A percentile compares a stretch with the other conserved stretches of the same genome.
Evolutionary conservation across 2,113 vertebrate genomes (phyloP).

Genomic region (Pandion haliaetus): DNA sequence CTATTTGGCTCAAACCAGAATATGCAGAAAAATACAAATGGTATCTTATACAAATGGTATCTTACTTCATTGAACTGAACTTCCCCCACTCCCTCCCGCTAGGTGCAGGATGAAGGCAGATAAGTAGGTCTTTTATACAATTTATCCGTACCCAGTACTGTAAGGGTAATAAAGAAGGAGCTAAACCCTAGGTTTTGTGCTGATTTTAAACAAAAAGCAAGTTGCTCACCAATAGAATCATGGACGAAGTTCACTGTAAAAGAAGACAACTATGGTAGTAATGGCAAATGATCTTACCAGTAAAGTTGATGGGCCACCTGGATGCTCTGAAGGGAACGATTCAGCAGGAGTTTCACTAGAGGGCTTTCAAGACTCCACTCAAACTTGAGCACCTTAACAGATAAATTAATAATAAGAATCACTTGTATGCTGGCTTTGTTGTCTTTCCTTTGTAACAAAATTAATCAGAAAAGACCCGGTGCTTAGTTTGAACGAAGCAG

Average conservation of each 20-base stretch:
- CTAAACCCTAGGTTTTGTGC: neutral
- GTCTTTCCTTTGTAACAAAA: neutral
- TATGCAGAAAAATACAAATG: neutral
- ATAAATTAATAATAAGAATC: neutral
- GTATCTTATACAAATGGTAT: neutral
- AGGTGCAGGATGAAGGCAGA: neutral
- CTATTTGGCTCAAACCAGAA: neutral
- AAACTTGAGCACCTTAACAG: constrained; percentile 81
- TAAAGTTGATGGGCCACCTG: constrained; percentile 82
- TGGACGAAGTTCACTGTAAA: neutral
- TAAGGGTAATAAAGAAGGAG: neutral
- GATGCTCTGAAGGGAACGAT: constrained; percentile 78
- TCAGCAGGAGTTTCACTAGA: constrained; percentile 80
- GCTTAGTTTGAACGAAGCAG: neutral
- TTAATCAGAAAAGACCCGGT: neutral
- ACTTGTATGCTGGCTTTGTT: neutral
- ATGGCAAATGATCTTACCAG: constrained; percentile 75
- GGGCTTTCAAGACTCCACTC: constrained; percentile 87
- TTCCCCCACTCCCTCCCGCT: rapidly evolving
- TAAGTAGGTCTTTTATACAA: neutral
- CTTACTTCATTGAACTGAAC: neutral
- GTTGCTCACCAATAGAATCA: neutral
- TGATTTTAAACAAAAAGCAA: neutral
- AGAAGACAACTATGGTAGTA: neutral
- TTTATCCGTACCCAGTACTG: neutral